phyloP scores from a whole-genome alignment of 2,113 vertebrate genomes.

The Macroglossus sobrinus region DNA sequence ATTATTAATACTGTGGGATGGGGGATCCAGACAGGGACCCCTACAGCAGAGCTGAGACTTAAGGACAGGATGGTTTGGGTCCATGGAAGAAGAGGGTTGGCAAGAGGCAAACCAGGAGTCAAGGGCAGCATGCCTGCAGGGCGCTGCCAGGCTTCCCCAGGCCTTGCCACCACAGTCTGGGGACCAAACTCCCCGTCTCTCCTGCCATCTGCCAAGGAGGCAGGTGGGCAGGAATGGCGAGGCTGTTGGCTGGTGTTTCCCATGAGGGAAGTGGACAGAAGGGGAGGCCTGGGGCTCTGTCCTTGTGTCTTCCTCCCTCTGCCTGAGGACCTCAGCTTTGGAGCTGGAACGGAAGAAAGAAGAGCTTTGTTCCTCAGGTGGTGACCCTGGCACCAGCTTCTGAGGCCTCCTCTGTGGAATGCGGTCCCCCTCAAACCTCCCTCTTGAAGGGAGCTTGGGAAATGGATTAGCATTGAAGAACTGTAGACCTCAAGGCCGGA shows the following conservation, averaged over 20 bases:
- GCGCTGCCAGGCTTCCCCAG: too few relatives aligned
- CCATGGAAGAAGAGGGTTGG: neutral
- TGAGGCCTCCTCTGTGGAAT: neutral
- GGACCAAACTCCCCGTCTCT: neutral
- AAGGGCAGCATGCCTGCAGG: neutral
- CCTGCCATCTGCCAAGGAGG: too few relatives aligned
- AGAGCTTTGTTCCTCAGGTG: neutral
- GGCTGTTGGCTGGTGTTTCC: neutral
- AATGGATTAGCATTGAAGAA: neutral
- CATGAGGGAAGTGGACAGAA: neutral
- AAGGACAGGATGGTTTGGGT: neutral
- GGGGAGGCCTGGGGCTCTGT: neutral
- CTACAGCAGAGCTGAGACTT: neutral
- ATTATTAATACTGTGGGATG: neutral
- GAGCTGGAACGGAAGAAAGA: neutral
- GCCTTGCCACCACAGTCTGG: neutral
- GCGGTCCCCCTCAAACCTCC: neutral
- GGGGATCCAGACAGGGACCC: too few relatives aligned
- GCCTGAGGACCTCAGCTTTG: neutral
- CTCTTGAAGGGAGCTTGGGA: neutral
- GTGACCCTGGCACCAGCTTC: neutral
- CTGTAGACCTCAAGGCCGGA: fast-evolving
- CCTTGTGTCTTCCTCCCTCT: neutral
- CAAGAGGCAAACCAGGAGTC: neutral
- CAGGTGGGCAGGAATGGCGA: fast-evolving